These are phyloP conservation scores for Entomobrya proxima DNA, from an alignment of 2,888 invertebrate species.

Conservation along the genomic window DNA sequence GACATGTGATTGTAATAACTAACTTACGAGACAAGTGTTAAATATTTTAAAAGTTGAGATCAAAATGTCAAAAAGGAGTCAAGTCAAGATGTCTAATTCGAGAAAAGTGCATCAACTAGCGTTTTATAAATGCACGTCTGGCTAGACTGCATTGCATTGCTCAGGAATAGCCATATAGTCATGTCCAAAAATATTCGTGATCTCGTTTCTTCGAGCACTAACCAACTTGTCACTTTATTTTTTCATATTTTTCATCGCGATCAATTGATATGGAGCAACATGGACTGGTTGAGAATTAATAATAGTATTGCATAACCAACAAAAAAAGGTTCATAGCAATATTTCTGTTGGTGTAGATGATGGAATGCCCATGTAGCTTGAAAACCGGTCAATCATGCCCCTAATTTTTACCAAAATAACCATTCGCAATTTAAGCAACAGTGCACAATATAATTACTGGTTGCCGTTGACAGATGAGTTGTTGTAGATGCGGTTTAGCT, in stretches of 20 bases:
- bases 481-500: too few species aligned
- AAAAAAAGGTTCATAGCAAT: background rate
- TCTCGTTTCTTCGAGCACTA: background rate
- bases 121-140: too few species aligned
- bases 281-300: background rate
- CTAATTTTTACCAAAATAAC: background rate
- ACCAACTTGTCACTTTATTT: too few species aligned
- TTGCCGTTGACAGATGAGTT: too few species aligned
- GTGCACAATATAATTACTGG: background rate
- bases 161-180: background rate
- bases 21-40: too few species aligned
- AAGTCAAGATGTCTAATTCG: too few species aligned
- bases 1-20: too few species aligned
- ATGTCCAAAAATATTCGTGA: background rate
- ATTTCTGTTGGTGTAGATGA: background rate
- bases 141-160: too few species aligned
- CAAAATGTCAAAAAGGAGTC: too few species aligned
- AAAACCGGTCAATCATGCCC: conserved; percentile 12
- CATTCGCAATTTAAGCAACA: background rate
- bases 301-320: background rate
- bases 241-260: too few species aligned
- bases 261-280: background rate
- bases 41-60: too few species aligned
- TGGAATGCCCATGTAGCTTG: background rate
- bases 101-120: too few species aligned